Evolutionary conservation across 2,888 invertebrate genomes (phyloP), one percentile per base, ranked within the genome.

Genomic region (Limnephilus rhombicus): DNA sequence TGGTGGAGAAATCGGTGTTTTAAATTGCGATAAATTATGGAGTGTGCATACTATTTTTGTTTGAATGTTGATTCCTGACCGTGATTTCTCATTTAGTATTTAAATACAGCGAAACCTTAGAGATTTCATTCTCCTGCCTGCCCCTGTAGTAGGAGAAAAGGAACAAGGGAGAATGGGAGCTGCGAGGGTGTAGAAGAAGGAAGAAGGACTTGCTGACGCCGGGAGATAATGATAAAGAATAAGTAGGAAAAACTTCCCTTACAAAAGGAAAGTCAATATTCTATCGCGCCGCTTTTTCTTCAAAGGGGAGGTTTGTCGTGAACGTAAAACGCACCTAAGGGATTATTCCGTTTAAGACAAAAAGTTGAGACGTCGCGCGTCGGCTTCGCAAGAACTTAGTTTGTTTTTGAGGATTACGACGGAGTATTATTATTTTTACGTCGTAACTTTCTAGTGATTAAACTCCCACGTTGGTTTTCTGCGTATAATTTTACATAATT

Each of bases 261-360:
- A 24, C 37, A 89, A 80, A 89, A 81, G 41, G 81, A 80, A 89
- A 81, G 89, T 81, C 89, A 81, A 89, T 89, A 89, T 80, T 89
- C 45, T 89, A 89, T 80, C 80, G 81, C 41, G n/a, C 7, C n/a
- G 37, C 89, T 89, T 80, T n/a, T n/a, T 53, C 68, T 53, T 9
- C n/a, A 31, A 82, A 82, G 31, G 81, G 15, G 31, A 34, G 31
- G 13, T 68, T 34, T 31, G 87, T 29, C 87, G 87, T 53, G 31
- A 87, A 53, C 34, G 68, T 87, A 68, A 87, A 87, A 68, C 29
- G 87, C 37, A 53, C 87, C n/a, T 87, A 87, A 34, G 68, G 68
- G 87, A 87, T 87, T 87, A 86, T 86, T 86, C 41, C 45, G 53
- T 68, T 68, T 68, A 37, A 87, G 68, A 87, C 68, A 68, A 87